phyloP scores from a whole-genome alignment of 2,888 invertebrate species.

The Lasiommata megera region DNA sequence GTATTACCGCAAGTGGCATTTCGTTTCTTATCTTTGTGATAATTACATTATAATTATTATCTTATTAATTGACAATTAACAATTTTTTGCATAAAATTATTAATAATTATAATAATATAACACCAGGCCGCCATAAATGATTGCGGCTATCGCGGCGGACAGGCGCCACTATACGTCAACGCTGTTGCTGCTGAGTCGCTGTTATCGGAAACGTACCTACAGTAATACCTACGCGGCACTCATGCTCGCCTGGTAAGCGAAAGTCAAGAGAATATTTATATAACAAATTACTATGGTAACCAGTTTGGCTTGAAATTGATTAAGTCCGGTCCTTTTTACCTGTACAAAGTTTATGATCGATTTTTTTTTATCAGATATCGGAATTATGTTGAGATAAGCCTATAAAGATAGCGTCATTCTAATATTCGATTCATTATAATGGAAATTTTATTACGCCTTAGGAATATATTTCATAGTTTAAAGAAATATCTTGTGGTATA shows the following conservation, averaged over 20 bases:
- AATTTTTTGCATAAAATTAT: conserved; percentile 25
- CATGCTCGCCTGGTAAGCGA: conserved; percentile 52
- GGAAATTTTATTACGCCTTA: too few relatives aligned
- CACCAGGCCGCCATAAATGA: conserved; percentile 51
- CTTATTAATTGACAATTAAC: conserved; percentile 16
- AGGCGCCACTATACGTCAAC: conserved; percentile 52
- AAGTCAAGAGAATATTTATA: conserved; percentile 30
- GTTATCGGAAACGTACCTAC: conserved; percentile 45
- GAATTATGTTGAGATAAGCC: too few relatives aligned
- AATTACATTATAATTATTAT: not conserved
- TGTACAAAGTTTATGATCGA: too few relatives aligned
- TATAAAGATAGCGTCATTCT: too few relatives aligned
- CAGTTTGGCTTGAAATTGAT: not conserved
- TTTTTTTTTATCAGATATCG: too few relatives aligned
- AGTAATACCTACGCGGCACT: conserved; percentile 32
- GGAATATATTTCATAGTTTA: too few relatives aligned
- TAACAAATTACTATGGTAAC: conserved; percentile 14
- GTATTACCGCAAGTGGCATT: not conserved
- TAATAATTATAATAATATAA: conserved; percentile 40
- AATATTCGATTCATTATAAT: too few relatives aligned
- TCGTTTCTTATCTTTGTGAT: conserved; percentile 2
- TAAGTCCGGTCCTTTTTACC: not conserved
- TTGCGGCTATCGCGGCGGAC: conserved; percentile 35
- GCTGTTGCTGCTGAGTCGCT: conserved; percentile 51
- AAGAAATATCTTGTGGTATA: too few relatives aligned